Evolutionary conservation across 2,113 vertebrate genomes (phyloP).

Genomic region (Entelurus aequoreus): DNA sequence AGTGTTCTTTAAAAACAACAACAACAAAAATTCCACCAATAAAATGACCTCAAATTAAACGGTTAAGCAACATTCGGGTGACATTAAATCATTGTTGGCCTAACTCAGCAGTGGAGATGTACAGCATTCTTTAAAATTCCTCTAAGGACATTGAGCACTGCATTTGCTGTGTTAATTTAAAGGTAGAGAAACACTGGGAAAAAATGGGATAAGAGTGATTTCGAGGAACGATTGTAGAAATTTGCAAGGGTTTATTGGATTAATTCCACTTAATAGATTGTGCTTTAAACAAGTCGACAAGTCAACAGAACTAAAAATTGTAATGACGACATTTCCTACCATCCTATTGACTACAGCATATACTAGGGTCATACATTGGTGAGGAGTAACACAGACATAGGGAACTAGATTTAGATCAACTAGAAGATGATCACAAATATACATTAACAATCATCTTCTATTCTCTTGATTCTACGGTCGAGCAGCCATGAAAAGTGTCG

Average conservation of each 20-base stretch:
- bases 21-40: background rate
- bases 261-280: constrained; percentile 34
- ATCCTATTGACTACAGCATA: background rate
- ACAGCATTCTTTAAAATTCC: too few species aligned
- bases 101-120: too few species aligned
- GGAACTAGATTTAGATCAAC: background rate
- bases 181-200: background rate
- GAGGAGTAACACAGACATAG: background rate
- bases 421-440: constrained; percentile 8
- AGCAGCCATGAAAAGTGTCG: constrained; percentile 23
- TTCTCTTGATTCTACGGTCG: constrained; percentile 1
- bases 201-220: constrained; percentile 24
- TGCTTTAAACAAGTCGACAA: constrained; percentile 18
- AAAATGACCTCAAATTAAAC: too few species aligned
- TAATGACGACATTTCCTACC: constrained; percentile 9
- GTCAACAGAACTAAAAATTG: constrained; percentile 17
- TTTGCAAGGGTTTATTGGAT: constrained; percentile 45
- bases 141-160: background rate
- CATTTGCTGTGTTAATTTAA: constrained; percentile 20
- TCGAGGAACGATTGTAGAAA: constrained; percentile 30
- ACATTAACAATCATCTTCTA: background rate
- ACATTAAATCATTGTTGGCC: too few species aligned
- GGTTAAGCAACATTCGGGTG: background rate
- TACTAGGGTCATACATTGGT: background rate
- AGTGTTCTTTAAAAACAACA: background rate